phyloP scores from a whole-genome alignment of 1,140 invertebrate genomes.

The Nephotettix cincticeps region DNA sequence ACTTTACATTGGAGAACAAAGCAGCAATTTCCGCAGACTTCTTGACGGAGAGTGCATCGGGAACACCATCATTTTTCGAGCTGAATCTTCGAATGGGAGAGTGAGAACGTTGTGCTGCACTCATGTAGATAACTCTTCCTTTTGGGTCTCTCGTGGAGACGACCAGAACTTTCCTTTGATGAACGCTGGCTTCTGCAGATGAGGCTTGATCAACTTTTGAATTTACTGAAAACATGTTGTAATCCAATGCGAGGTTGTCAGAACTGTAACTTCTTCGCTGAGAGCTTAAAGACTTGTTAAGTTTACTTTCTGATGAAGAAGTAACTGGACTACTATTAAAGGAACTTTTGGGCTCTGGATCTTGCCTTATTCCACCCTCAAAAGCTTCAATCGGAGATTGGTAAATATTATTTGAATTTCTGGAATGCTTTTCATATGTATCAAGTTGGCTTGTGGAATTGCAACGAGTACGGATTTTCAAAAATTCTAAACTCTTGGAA shows the following conservation, averaged over 20 bases:
- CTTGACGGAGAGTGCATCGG: slow-evolving; percentile 76
- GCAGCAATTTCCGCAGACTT: slow-evolving; percentile 87
- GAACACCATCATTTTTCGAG: slow-evolving; percentile 46
- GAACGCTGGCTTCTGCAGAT: slow-evolving; percentile 9
- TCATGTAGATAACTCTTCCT: slow-evolving; percentile 49
- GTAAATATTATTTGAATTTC: not conserved
- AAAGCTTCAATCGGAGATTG: not conserved
- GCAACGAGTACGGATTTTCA: slow-evolving; percentile 42
- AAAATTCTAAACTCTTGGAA: slow-evolving; percentile 59
- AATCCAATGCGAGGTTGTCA: slow-evolving; percentile 69
- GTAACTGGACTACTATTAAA: slow-evolving; percentile 5
- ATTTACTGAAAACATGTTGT: slow-evolving; percentile 57
- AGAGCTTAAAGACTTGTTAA: slow-evolving; percentile 18
- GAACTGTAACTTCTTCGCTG: slow-evolving; percentile 45
- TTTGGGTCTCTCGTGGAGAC: slow-evolving; percentile 57
- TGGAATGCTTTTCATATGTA: not conserved
- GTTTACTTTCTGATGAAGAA: slow-evolving; percentile 16
- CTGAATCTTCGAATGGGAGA: slow-evolving; percentile 46
- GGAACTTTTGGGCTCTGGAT: not conserved
- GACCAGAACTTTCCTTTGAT: slow-evolving; percentile 52
- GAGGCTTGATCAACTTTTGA: not conserved
- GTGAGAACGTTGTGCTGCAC: slow-evolving; percentile 26
- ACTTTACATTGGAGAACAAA: slow-evolving; percentile 70
- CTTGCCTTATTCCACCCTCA: not conserved
- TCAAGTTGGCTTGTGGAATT: not conserved